Conservation (phyloP, 2,113 vertebrate genomes). For the Micronisus gabar region DNA sequence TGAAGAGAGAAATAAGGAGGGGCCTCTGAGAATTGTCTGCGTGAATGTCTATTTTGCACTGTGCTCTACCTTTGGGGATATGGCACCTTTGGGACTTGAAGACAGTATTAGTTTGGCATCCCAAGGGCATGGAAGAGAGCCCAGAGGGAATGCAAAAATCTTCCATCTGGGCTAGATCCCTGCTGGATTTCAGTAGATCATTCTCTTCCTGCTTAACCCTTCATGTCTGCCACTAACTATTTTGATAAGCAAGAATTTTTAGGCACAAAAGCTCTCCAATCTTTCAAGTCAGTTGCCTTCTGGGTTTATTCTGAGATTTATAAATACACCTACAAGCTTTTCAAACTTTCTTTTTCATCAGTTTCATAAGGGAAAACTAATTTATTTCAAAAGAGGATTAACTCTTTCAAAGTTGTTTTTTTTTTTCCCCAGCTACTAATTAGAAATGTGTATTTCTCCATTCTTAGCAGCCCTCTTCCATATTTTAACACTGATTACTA, state of each 20-base stretch:
- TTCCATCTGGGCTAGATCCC: neutral
- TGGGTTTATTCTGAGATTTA: neutral
- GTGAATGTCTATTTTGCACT: neutral
- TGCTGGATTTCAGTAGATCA: neutral
- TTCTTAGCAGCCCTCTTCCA: neutral
- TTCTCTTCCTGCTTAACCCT: neutral
- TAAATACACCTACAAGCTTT: neutral
- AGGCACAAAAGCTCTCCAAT: neutral
- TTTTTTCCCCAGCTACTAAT: neutral
- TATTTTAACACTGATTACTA: neutral
- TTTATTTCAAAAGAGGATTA: neutral
- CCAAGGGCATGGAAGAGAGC: neutral
- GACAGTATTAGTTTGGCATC: neutral
- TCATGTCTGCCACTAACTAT: neutral
- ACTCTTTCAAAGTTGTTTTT: neutral
- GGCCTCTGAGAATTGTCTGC: neutral
- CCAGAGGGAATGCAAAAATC: neutral
- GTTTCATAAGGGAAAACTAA: neutral
- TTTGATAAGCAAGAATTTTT: neutral
- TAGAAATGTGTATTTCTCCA: neutral
- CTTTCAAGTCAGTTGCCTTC: neutral
- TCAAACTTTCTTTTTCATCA: neutral
- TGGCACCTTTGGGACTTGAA: neutral
- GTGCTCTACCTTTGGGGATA: neutral
- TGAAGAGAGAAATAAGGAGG: neutral